Base-by-base conservation (phyloP, 2,797 vertebrate species). In the Megalops cyprinoides region DNA sequence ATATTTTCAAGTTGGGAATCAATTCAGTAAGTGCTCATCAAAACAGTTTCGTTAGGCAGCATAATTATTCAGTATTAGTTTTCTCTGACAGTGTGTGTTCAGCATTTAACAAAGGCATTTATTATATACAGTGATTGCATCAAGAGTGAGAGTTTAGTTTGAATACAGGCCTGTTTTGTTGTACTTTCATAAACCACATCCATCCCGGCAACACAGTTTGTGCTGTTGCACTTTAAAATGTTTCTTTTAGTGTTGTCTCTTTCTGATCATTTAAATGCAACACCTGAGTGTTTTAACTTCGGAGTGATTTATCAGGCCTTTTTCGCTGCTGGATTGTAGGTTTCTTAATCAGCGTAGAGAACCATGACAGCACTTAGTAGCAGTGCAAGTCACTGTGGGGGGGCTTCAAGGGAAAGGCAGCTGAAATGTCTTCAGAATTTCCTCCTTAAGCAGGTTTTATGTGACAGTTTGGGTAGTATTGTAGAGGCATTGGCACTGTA, bases 11-110 rank as follows among this genome's bases (percentile, higher is more conserved):
- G 87, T 90, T 85, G 75, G 48, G 48, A 48, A 55, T 71, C 87
- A 87, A 90, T 89, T 91, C 89, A 83, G 85, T 74, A 80, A 78
- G 85, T 87, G 81, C 90, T 92, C 90, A 89, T 92, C 91, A 92
- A 90, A 91, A 88, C 82, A 84, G 88, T 89, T 89, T 90, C 89
- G 91, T 93, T 90, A 88, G 88, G 83, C 86, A 85, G 82, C 84
- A 85, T 88, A 82, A 88, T 71, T 87, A 88, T 89, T 89, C 86
- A 88, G 86, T 89, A 87, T 87, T 90, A 91, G 89, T 91, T 91
- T 91, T 85, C 86, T 86, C 85, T 87, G 86, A 87, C 81, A 76
- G 78, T 85, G 75, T 86, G n/a, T 90, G 89, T 85, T 89, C 77
- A 71, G 82, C 80, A 62, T 62, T 62, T 62, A 28, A 83, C 80